Conservation (phyloP, 2,113 vertebrate genomes). For the Malaclemys terrapin region DNA sequence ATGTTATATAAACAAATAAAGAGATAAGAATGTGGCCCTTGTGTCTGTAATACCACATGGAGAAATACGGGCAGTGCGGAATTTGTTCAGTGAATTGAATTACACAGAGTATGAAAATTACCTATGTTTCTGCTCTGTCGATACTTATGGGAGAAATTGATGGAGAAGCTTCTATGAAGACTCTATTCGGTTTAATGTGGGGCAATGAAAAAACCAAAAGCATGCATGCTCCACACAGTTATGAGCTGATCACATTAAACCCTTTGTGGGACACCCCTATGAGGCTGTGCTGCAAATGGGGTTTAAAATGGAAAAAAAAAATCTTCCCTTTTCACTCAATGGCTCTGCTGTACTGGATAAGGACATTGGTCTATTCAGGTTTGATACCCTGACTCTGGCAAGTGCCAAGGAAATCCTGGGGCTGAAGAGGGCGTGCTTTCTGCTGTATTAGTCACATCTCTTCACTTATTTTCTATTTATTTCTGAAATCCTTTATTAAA, state of each 20-base stretch:
- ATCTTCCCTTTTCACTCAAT: neutral
- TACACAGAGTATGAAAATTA: neutral
- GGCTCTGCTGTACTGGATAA: neutral
- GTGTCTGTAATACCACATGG: slow-evolving; percentile 36
- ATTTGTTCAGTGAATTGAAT: slow-evolving; percentile 29
- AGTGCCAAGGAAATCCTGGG: rapidly evolving
- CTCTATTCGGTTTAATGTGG: slow-evolving; percentile 41
- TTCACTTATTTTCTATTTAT: neutral
- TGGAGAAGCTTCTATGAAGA: neutral
- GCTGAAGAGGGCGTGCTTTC: neutral
- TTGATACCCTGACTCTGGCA: neutral
- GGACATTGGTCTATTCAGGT: neutral
- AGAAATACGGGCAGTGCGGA: slow-evolving; percentile 30
- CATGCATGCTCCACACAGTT: neutral
- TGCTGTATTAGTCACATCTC: neutral
- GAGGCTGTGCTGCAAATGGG: neutral
- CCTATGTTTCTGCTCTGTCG: slow-evolving; percentile 44
- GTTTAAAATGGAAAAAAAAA: neutral
- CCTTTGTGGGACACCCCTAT: neutral
- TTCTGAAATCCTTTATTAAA: slow-evolving; percentile 5
- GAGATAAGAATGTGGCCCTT: neutral
- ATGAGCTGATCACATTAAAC: slow-evolving; percentile 8
- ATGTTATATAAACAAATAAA: too few relatives aligned
- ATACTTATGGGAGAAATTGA: slow-evolving; percentile 43
- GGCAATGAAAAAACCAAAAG: neutral